Conservation (phyloP, 2,888 invertebrate species). For the Caenorhabditis virilis region DNA sequence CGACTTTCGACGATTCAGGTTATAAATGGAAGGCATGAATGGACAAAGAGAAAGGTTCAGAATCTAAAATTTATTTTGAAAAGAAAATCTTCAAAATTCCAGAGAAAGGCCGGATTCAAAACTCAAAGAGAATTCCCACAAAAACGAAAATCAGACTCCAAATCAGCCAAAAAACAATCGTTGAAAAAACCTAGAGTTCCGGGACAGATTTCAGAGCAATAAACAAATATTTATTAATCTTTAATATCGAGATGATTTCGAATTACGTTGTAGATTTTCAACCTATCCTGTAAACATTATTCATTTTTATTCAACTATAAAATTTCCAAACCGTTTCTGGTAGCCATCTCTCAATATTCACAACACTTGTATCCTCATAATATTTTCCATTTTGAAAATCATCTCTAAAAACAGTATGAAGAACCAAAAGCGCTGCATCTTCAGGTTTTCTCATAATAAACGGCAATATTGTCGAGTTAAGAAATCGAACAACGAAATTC, state of each 20-base stretch:
- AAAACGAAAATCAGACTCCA: too few relatives aligned
- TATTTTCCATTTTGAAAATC: conserved; percentile 42
- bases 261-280: too few relatives aligned
- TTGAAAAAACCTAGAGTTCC: too few relatives aligned
- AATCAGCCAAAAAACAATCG: too few relatives aligned
- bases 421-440: conserved; percentile 35
- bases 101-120: conserved; percentile 1
- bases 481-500: conserved; percentile 21
- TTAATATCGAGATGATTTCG: too few relatives aligned
- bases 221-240: too few relatives aligned
- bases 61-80: neutral
- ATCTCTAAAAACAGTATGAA: conserved; percentile 38
- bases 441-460: conserved; percentile 24
- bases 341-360: neutral
- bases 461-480: conserved; percentile 23
- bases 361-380: conserved; percentile 39
- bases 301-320: too few relatives aligned
- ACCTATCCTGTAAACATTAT: too few relatives aligned
- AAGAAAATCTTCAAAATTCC: neutral
- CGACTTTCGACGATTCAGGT: neutral
- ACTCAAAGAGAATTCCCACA: too few relatives aligned
- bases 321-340: too few relatives aligned
- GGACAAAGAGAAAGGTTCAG: neutral
- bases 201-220: too few relatives aligned
- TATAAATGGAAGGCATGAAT: neutral